A percentile compares a stretch with the other conserved stretches of the same genome.
These are phyloP conservation scores for Thecophora atra DNA, from an alignment of 2,888 invertebrate genomes.

Conservation along the genomic window DNA sequence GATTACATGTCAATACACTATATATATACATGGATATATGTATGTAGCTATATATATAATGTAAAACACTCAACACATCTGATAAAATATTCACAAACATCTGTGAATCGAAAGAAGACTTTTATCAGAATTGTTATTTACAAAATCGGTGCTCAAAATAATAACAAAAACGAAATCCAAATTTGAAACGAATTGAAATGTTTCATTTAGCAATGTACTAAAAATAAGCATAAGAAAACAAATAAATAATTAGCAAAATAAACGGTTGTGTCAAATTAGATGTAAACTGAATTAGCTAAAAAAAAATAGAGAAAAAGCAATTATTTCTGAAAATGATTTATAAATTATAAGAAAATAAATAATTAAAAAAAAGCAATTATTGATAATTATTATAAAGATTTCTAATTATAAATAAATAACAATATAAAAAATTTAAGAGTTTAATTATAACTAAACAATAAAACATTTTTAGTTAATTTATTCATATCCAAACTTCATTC, in stretches of 20 bases:
- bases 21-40: no score
- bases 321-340: no score
- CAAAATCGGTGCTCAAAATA: slow-evolving; percentile 28
- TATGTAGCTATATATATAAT: background rate
- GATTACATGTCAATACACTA: no score
- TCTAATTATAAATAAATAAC: slow-evolving; percentile 30
- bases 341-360: no score
- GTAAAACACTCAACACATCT: background rate
- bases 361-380: no score
- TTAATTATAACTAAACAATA: no score
- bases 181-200: slow-evolving; percentile 35
- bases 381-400: no score
- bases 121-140: no score
- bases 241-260: slow-evolving; percentile 49
- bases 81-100: background rate
- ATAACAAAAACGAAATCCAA: slow-evolving; percentile 13
- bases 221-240: no score
- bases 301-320: slow-evolving; percentile 28
- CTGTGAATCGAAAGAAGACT: background rate
- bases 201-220: slow-evolving; percentile 17
- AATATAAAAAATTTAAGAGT: no score
- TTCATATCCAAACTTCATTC: no score
- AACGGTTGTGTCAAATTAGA: slow-evolving; percentile 64
- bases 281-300: slow-evolving; percentile 39
- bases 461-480: no score